phyloP scores from a whole-genome alignment of 2,888 invertebrate genomes.

The Antheraea yamamai region DNA sequence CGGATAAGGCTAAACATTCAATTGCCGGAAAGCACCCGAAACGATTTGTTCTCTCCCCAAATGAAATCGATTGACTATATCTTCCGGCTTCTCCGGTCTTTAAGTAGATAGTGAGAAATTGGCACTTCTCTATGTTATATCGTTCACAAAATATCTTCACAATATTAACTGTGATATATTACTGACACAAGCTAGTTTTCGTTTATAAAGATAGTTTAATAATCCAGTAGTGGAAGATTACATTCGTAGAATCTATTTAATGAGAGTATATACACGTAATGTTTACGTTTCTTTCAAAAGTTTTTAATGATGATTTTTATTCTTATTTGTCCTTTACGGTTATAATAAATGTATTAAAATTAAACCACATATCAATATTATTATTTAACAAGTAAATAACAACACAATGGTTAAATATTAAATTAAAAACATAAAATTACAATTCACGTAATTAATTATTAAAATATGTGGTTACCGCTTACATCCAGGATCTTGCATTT shows the following conservation, averaged over 20 bases:
- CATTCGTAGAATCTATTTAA: background rate
- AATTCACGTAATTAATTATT: background rate
- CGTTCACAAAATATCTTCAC: background rate
- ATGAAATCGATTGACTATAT: constrained; percentile 69
- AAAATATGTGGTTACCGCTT: background rate
- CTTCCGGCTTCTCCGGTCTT: constrained; percentile 49
- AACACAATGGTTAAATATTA: background rate
- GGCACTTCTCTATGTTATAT: background rate
- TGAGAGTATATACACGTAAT: background rate
- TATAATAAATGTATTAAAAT: too few species aligned
- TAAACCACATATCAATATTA: too few species aligned
- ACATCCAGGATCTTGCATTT: background rate
- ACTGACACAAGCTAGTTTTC: background rate
- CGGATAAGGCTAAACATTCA: constrained; percentile 80
- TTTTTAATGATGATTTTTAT: background rate
- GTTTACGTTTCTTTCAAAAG: background rate
- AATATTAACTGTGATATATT: background rate
- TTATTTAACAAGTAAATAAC: too few species aligned
- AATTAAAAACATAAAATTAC: background rate
- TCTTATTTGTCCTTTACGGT: background rate
- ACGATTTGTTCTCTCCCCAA: constrained; percentile 72
- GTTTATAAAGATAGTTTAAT: background rate
- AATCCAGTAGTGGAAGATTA: too few species aligned
- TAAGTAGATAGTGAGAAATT: constrained; percentile 29
- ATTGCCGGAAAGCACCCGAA: constrained; percentile 76